phyloP scores from a whole-genome alignment of 2,888 invertebrate species.

The Drosophila lutescens region DNA sequence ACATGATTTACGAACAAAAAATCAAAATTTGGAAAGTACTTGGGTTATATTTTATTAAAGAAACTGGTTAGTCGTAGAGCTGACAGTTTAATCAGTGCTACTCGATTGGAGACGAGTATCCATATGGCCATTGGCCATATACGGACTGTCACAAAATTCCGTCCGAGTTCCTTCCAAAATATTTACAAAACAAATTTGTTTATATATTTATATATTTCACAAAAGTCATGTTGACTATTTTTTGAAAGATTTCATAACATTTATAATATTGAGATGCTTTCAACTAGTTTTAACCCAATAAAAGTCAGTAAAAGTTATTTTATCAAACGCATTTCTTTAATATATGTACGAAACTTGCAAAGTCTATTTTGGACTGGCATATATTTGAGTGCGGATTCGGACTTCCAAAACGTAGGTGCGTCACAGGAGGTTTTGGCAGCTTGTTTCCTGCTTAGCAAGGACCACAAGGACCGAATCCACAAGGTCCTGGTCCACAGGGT shows the following conservation, averaged over 20 bases:
- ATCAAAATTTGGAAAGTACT: constrained; percentile 33
- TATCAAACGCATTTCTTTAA: constrained; percentile 7
- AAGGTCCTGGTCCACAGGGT: constrained; percentile 45
- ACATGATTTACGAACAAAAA: constrained; percentile 66
- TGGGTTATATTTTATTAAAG: constrained; percentile 33
- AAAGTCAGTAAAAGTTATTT: not conserved
- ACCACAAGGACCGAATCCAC: constrained; percentile 33
- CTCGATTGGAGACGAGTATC: too few species aligned
- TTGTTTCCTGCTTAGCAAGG: constrained; percentile 34
- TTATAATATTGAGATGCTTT: too few species aligned
- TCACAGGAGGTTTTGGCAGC: not conserved
- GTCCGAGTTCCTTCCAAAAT: too few species aligned
- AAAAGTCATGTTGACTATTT: too few species aligned
- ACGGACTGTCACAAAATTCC: not conserved
- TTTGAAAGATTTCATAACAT: too few species aligned
- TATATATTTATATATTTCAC: too few species aligned
- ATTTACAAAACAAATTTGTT: too few species aligned
- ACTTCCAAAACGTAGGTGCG: constrained; percentile 17
- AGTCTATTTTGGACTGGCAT: constrained; percentile 9
- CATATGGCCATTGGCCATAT: not conserved
- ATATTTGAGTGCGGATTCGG: not conserved
- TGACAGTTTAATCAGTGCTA: not conserved
- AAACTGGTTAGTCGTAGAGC: constrained; percentile 16
- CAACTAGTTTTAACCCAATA: not conserved
- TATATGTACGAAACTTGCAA: constrained; percentile 13